Conservation (phyloP, 1,140 invertebrate species). For the Luehdorfia chinensis region DNA sequence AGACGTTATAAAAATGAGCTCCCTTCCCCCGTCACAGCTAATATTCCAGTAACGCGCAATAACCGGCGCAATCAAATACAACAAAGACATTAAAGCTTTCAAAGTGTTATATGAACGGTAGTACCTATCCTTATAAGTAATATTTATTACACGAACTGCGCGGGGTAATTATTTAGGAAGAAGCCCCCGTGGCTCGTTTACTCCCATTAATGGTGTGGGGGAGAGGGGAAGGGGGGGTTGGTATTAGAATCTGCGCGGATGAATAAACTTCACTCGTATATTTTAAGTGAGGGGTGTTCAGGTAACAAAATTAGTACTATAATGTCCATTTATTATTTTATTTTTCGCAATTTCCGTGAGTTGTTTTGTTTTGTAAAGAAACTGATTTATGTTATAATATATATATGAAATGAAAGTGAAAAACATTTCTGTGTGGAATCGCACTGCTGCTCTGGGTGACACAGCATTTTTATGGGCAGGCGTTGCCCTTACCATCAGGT, state of each 20-base stretch:
- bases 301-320: conserved; percentile 20
- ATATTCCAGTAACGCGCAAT: conserved; percentile 11
- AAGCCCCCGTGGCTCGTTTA: conserved; percentile 18
- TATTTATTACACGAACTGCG: conserved; percentile 53
- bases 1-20: too few species aligned
- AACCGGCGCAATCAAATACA: conserved; percentile 24
- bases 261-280: conserved; percentile 32
- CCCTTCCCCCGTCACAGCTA: conserved; percentile 8
- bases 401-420: too few species aligned
- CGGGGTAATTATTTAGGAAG: conserved; percentile 51
- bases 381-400: too few species aligned
- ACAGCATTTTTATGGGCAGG: too few species aligned
- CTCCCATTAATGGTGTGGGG: conserved; percentile 12
- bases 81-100: conserved; percentile 39
- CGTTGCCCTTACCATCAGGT: too few species aligned
- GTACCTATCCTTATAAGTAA: conserved; percentile 49
- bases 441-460: too few species aligned
- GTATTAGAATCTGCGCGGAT: conserved; percentile 31
- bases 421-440: too few species aligned
- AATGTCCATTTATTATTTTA: conserved; percentile 6
- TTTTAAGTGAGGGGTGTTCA: conserved; percentile 21
- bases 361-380: conserved; percentile 16
- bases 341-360: conserved; percentile 15
- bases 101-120: conserved; percentile 27
- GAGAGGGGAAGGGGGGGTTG: not conserved